Evolutionary conservation across 2,113 vertebrate genomes (phyloP).

Genomic region (Mustelus asterias): DNA sequence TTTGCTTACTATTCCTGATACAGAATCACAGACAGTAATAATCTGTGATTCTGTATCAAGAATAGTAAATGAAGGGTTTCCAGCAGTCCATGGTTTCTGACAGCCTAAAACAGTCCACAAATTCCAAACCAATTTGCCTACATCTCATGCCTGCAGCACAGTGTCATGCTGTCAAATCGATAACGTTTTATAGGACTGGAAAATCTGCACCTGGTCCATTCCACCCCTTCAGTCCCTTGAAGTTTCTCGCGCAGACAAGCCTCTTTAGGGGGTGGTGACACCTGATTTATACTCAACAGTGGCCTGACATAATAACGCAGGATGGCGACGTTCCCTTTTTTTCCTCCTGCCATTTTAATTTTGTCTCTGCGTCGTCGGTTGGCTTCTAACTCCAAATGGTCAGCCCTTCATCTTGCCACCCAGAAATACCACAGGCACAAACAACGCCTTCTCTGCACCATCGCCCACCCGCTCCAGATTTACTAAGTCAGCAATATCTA

Average conservation of each 20-base stretch:
- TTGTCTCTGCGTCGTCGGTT: too few relatives aligned
- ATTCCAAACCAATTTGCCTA: not conserved
- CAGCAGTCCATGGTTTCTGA: not conserved
- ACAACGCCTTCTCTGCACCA: too few relatives aligned
- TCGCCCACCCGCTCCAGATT: not conserved
- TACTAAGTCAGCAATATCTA: not conserved
- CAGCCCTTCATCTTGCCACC: not conserved
- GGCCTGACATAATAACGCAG: not conserved
- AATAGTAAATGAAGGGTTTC: not conserved
- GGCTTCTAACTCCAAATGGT: not conserved
- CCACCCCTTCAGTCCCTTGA: not conserved
- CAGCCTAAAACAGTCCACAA: not conserved
- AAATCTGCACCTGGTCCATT: not conserved
- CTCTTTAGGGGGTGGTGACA: not conserved
- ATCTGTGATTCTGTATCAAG: too few relatives aligned
- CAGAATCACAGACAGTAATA: too few relatives aligned
- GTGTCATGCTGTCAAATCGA: not conserved
- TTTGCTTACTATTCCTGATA: not conserved
- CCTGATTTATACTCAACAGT: not conserved
- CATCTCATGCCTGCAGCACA: not conserved
- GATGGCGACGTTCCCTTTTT: not conserved
- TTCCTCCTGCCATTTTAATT: not conserved
- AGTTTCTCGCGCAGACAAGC: not conserved
- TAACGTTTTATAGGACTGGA: not conserved
- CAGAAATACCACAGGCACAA: not conserved